phyloP scores from a whole-genome alignment of 30 jellyfish, hydroid and myxozoan species.

The Cassiopea xamachana region DNA sequence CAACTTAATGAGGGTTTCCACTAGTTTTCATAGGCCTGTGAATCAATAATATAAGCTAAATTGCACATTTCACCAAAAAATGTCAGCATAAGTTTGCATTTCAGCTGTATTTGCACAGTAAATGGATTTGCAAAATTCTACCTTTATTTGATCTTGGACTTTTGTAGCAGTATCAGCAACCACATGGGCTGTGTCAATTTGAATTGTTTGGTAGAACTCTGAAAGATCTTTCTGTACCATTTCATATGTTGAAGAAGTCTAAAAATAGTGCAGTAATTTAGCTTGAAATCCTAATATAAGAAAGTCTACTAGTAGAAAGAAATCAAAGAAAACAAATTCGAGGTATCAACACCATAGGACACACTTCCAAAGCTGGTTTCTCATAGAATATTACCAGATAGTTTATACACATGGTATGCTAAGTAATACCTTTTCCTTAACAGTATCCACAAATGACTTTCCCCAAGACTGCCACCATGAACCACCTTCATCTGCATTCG shows the following conservation, averaged over 20 bases:
- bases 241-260: slow-evolving; percentile 83
- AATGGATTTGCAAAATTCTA: not conserved
- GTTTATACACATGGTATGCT: too few relatives aligned
- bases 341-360: too few relatives aligned
- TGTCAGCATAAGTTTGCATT: not conserved
- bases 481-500: slow-evolving; percentile 50
- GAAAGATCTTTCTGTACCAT: slow-evolving; percentile 90
- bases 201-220: slow-evolving; percentile 89
- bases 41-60: too few relatives aligned
- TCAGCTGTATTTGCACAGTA: not conserved
- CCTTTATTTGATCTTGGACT: slow-evolving; percentile 79
- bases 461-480: slow-evolving; percentile 98
- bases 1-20: too few relatives aligned
- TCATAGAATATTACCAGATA: too few relatives aligned
- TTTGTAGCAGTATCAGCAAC: slow-evolving; percentile 86
- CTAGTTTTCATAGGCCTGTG: too few relatives aligned
- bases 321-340: too few relatives aligned
- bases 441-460: slow-evolving; percentile 77
- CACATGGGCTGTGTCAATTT: slow-evolving; percentile 84
- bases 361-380: too few relatives aligned
- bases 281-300: too few relatives aligned
- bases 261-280: not conserved
- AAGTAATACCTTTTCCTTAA: slow-evolving; percentile 79
- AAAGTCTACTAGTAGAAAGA: too few relatives aligned
- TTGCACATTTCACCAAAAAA: too few relatives aligned